Evolutionary conservation across 2,888 invertebrate species (phyloP).

Genomic region (Callimorpha dominula): DNA sequence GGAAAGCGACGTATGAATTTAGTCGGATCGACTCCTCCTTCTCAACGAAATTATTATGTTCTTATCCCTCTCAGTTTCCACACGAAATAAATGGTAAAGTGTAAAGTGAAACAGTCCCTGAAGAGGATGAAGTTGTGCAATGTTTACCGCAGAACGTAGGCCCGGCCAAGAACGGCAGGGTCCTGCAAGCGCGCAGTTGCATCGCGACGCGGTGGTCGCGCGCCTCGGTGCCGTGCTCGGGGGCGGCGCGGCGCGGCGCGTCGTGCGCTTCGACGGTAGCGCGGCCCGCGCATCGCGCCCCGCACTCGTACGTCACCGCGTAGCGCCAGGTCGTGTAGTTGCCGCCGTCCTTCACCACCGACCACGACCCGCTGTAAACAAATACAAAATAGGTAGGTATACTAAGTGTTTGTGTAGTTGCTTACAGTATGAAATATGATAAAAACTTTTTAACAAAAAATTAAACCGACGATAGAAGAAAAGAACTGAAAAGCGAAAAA

Average conservation of each 20-base stretch:
- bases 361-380: slow-evolving; percentile 58
- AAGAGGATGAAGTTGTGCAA: too few species aligned
- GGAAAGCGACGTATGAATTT: too few species aligned
- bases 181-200: slow-evolving; percentile 48
- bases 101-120: too few species aligned
- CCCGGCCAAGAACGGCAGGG: slow-evolving; percentile 59
- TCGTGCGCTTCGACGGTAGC: slow-evolving; percentile 49
- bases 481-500: too few species aligned
- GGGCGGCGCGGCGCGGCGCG: background rate
- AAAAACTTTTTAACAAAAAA: too few species aligned
- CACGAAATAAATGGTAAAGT: too few species aligned
- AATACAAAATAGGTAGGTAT: background rate
- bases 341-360: slow-evolving; percentile 62
- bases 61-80: too few species aligned
- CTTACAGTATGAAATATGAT: too few species aligned
- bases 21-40: too few species aligned
- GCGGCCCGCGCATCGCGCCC: slow-evolving; percentile 60
- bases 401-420: background rate
- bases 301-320: slow-evolving; percentile 63
- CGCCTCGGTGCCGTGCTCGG: slow-evolving; percentile 33
- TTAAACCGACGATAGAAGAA: too few species aligned
- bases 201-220: slow-evolving; percentile 46
- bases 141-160: slow-evolving; percentile 58
- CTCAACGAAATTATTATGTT: too few species aligned
- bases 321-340: slow-evolving; percentile 70